Evolutionary conservation across 1,140 invertebrate genomes (phyloP).

Genomic region (Drosophila rufa): DNA sequence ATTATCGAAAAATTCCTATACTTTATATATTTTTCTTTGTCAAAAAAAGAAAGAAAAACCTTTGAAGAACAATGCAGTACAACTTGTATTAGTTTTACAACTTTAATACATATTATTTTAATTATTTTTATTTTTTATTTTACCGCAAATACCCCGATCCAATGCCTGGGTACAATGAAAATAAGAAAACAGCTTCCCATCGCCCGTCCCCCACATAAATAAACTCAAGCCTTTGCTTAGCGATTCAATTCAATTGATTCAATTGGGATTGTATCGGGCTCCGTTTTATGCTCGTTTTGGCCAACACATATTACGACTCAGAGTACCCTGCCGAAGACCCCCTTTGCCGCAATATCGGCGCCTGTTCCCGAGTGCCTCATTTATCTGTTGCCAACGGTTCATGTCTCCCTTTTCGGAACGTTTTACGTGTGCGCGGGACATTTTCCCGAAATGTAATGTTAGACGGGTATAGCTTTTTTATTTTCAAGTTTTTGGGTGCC

Average conservation of each 20-base stretch:
- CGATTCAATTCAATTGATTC: conserved; percentile 82
- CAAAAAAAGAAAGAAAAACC: too few species aligned
- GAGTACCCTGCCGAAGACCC: conserved; percentile 11
- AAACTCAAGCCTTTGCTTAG: conserved; percentile 60
- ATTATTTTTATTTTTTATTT: neutral
- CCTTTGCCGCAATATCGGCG: conserved; percentile 6
- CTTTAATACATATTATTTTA: neutral
- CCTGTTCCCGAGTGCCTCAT: conserved; percentile 74
- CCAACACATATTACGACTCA: conserved; percentile 51
- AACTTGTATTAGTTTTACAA: too few species aligned
- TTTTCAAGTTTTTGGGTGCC: conserved; percentile 21
- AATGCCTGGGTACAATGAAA: neutral
- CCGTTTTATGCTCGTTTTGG: conserved; percentile 71
- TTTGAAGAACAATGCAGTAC: too few species aligned
- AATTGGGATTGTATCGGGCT: conserved; percentile 80
- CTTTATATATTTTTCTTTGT: too few species aligned
- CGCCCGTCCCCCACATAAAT: conserved; percentile 7
- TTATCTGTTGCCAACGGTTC: conserved; percentile 71
- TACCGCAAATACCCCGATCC: neutral
- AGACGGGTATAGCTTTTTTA: conserved; percentile 55
- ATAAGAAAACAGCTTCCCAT: conserved; percentile 7
- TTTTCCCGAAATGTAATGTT: conserved; percentile 69
- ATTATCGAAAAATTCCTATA: too few species aligned
- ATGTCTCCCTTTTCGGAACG: conserved; percentile 51
- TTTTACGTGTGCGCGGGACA: conserved; percentile 41